Evolutionary conservation across 2,888 invertebrate species (phyloP).

Genomic region (Theristus sp.): DNA sequence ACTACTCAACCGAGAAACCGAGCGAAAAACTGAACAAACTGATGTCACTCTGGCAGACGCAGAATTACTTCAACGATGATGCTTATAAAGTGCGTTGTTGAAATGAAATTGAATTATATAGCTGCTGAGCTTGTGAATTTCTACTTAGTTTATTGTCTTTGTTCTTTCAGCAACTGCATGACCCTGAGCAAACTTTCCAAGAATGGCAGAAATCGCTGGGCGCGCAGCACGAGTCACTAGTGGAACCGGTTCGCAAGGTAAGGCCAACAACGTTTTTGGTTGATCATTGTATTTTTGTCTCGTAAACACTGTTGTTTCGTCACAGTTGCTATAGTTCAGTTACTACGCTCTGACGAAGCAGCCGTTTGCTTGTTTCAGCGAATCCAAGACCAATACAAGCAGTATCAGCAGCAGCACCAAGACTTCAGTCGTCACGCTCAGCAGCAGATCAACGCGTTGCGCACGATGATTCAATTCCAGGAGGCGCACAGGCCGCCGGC

Average conservation of each 20-base stretch:
- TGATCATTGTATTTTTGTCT: too few relatives aligned
- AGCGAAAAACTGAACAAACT: conserved; percentile 59
- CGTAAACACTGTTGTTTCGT: neutral
- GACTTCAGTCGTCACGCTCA: conserved; percentile 77
- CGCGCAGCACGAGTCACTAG: neutral
- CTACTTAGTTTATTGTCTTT: too few relatives aligned
- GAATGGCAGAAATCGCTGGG: neutral
- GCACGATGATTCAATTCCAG: neutral
- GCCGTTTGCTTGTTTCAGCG: neutral
- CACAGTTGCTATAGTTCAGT: neutral
- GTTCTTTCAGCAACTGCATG: conserved; percentile 47
- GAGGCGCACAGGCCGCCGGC: neutral
- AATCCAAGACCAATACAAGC: conserved; percentile 54
- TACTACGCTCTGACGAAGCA: neutral
- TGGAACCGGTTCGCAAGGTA: neutral
- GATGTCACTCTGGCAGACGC: conserved; percentile 85
- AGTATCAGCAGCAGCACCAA: conserved; percentile 80
- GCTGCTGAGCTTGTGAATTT: too few relatives aligned
- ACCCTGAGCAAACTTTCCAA: conserved; percentile 41
- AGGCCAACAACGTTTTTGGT: too few relatives aligned
- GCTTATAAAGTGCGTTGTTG: conserved; percentile 18
- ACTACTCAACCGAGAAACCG: conserved; percentile 45
- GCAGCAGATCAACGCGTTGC: conserved; percentile 15
- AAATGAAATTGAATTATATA: too few relatives aligned
- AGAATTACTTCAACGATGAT: conserved; percentile 38